These are phyloP conservation scores for Xestia xanthographa DNA, from an alignment of 2,888 invertebrate genomes.

Conservation along the genomic window DNA sequence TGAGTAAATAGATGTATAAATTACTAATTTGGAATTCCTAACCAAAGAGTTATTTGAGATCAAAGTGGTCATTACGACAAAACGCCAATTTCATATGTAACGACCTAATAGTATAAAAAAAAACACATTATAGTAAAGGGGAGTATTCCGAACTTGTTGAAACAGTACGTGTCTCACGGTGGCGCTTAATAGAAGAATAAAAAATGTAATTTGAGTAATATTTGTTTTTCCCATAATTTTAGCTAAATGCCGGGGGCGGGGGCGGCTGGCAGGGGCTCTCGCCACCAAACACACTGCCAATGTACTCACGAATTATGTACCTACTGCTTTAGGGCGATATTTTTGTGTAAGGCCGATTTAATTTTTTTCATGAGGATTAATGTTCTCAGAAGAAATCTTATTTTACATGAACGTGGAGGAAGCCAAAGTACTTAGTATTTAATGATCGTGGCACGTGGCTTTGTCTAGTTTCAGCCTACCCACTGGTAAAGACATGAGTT, in stretches of 20 bases:
- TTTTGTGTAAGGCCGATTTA: constrained; percentile 16
- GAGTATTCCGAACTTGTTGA: constrained; percentile 52
- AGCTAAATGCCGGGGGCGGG: constrained; percentile 76
- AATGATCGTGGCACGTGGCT: neutral
- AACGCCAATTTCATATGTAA: too few species aligned
- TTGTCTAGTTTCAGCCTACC: neutral
- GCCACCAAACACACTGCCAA: constrained; percentile 8
- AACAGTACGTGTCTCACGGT: constrained; percentile 73
- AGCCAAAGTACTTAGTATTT: neutral
- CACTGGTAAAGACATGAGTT: neutral
- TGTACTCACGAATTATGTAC: constrained; percentile 19
- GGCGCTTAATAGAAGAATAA: constrained; percentile 77
- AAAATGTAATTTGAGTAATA: constrained; percentile 85
- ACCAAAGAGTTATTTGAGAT: too few species aligned
- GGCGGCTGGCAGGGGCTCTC: constrained; percentile 68
- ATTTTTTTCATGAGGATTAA: neutral
- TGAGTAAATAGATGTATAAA: too few species aligned
- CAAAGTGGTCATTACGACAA: too few species aligned
- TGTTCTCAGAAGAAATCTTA: neutral
- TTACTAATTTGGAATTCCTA: too few species aligned
- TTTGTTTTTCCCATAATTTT: constrained; percentile 89
- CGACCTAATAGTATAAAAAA: too few species aligned
- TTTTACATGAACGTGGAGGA: neutral
- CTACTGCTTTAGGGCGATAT: neutral
- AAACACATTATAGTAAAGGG: constrained; percentile 33